Evolutionary conservation across 2,113 vertebrate species (phyloP).

Genomic region (Uropsilus gracilis): DNA sequence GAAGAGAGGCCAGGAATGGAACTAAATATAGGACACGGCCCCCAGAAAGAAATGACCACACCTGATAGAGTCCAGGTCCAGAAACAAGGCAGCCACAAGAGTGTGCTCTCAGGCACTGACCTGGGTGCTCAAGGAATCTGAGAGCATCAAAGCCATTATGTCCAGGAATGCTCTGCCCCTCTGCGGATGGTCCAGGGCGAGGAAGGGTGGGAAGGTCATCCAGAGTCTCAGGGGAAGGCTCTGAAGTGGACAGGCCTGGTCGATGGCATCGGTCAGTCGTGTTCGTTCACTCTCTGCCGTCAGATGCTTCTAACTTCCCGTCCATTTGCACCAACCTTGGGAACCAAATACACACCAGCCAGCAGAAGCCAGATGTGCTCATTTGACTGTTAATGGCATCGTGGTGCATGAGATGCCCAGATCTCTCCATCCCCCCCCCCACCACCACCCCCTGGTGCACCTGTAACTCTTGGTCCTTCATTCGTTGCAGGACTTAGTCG

Average conservation of each 20-base stretch:
- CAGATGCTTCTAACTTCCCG: slow-evolving; percentile 54
- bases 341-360: neutral
- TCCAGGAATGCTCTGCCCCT: neutral
- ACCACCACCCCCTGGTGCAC: neutral
- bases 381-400: slow-evolving; percentile 40
- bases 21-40: neutral
- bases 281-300: neutral
- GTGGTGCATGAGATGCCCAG: no score
- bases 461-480: slow-evolving; percentile 49
- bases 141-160: neutral
- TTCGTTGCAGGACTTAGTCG: slow-evolving; percentile 91
- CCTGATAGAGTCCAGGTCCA: neutral
- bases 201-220: neutral
- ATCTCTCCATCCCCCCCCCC: no score
- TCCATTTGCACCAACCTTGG: slow-evolving; percentile 26
- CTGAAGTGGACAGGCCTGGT: slow-evolving; percentile 22
- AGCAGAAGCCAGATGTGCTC: slow-evolving; percentile 47
- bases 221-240: slow-evolving; percentile 21
- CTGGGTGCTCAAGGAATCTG: neutral
- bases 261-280: neutral
- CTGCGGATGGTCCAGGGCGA: neutral
- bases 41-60: neutral
- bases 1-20: neutral
- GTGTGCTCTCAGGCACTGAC: neutral
- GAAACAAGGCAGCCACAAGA: neutral